These are phyloP conservation scores for Tarsius wallacei DNA, from an alignment of 2,797 vertebrate species.

Conservation along the genomic window DNA sequence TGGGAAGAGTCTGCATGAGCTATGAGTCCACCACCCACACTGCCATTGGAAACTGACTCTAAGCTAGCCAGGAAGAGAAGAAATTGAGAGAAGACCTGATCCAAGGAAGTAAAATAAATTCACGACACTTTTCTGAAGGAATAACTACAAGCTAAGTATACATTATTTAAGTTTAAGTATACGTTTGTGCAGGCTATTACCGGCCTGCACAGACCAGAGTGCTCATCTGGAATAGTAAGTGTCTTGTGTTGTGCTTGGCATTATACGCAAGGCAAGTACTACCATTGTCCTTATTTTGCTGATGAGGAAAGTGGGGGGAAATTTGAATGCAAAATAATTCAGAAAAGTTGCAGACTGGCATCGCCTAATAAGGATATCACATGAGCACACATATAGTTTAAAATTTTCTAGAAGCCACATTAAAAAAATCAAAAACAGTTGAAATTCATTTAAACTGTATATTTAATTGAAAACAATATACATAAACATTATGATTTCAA, in stretches of 20 bases:
- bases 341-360: neutral
- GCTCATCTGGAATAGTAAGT: slow-evolving; percentile 7
- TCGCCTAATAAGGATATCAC: neutral
- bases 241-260: neutral
- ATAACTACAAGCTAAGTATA: neutral
- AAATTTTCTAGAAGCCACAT: neutral
- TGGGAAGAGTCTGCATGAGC: neutral
- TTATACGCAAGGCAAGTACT: neutral
- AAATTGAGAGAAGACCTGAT: neutral
- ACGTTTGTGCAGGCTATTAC: neutral
- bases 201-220: neutral
- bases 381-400: neutral
- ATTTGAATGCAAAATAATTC: slow-evolving; percentile 19
- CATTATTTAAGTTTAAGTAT: neutral
- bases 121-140: slow-evolving; percentile 33
- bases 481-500: slow-evolving; percentile 31
- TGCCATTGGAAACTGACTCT: neutral
- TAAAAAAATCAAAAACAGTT: slow-evolving; percentile 24
- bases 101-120: slow-evolving; percentile 57
- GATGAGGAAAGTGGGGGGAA: neutral
- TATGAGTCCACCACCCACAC: neutral
- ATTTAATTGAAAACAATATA: slow-evolving; percentile 58
- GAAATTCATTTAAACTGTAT: slow-evolving; percentile 21
- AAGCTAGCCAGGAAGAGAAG: neutral
- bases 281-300: neutral